Evolutionary conservation across 1,140 invertebrate species (phyloP), one percentile per base, ranked within the genome.

Genomic region (Acromyrmex charruanus): DNA sequence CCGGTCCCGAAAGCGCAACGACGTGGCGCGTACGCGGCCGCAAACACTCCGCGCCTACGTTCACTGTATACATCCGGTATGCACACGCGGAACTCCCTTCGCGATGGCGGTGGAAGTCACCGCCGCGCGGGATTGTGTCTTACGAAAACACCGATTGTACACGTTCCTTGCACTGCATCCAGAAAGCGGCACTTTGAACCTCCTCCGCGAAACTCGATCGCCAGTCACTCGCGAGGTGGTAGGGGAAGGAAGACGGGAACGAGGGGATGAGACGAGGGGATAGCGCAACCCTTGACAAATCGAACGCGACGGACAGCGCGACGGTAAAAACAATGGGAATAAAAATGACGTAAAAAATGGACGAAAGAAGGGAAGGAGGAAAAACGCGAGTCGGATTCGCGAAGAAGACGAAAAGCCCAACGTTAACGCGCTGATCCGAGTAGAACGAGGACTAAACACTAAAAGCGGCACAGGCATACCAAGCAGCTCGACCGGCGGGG

Each of bases 401-500:
- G 89, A 89, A 88, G 77, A 77, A 77, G 77, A 86, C 51, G 49
- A 74, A 82, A 51, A 87, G 89, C 82, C 74, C 74, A 81, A 90
- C 87, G 91, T 92, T 91, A 89, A 82, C 91, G 85, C 93, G 90
- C 77, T 92, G 92, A 91, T 90, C 93, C 12, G 92, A 93, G 91
- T 93, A 90, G 66, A 72, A 75, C 93, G 93, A 94, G 94, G 92
- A 95, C 94, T 95, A 95, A 95, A 93, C 94, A 94, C 93, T 94
- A 94, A 94, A 94, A 93, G 92, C 93, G 90, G 92, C 90, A 89
- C 88, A 89, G 89, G 92, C 89, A 92, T 92, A 71, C 87, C 88
- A 86, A 89, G 89, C 89, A 88, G 88, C 91, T 88, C 90, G 91
- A 93, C 91, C 91, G 93, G 87, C 93, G 92, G 93, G 93, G 94